phyloP scores from a whole-genome alignment of 2,888 invertebrate genomes.

The Balanococcus diminutus region DNA sequence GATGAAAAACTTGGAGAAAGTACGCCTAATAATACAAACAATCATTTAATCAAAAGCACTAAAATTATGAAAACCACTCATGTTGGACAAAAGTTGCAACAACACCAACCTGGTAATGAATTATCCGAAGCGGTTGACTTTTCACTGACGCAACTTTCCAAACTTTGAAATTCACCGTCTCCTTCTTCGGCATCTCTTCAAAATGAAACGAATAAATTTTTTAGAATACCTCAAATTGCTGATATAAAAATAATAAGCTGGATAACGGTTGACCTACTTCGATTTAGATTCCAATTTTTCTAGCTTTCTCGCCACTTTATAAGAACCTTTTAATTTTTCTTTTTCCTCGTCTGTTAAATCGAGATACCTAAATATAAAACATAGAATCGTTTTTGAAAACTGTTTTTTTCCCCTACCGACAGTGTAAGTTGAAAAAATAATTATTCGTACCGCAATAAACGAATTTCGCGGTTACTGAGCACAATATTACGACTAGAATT shows the following conservation, averaged over 20 bases:
- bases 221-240: neutral
- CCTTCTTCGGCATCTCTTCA: constrained; percentile 72
- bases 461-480: constrained; percentile 87
- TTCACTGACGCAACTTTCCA: constrained; percentile 71
- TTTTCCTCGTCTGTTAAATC: constrained; percentile 91
- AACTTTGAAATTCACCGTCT: constrained; percentile 78
- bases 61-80: neutral
- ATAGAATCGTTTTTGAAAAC: neutral
- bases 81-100: neutral
- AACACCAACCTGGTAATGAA: constrained; percentile 55
- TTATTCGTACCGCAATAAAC: constrained; percentile 71
- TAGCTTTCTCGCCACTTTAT: constrained; percentile 89
- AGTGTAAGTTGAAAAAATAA: neutral
- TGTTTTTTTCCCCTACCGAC: neutral
- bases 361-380: constrained; percentile 69
- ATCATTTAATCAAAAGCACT: neutral
- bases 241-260: too few relatives aligned
- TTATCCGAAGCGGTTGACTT: constrained; percentile 69
- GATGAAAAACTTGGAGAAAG: constrained; percentile 61
- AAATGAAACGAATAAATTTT: constrained; percentile 25
- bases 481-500: constrained; percentile 76
- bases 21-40: constrained; percentile 18
- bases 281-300: constrained; percentile 87
- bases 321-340: constrained; percentile 86
- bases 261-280: constrained; percentile 62